Base-by-base conservation (phyloP, 2,888 invertebrate genomes). In the Athrips mouffetella region DNA sequence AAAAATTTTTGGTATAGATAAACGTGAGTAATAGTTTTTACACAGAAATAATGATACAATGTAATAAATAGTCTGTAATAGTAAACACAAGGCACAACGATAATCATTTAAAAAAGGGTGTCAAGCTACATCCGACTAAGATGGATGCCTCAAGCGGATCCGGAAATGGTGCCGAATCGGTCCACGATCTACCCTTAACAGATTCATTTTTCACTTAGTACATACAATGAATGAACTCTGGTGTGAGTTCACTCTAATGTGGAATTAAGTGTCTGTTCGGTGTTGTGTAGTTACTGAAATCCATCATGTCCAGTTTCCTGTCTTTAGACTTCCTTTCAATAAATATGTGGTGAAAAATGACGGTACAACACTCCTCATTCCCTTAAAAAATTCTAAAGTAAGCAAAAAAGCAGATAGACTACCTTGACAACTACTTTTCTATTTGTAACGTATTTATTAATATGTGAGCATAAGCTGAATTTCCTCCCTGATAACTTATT, bases 181-280 rank as follows among this genome's bases (percentile, higher is more conserved):
- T 60, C 65, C 60, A 63, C 57, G 70, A 73, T 74, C 71, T 71
- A 67, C 78, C 80, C 80, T 73, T 68, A 74, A 74, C 72, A 63
- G 73, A 76, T 73, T 75, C 81, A 83, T 83, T 82, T 81, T 82
- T 83, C 81, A 80, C 68, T 67, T 60, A n/a, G n/a, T n/a, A n/a
- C n/a, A n/a, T n/a, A 52, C 52, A 52, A 59, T 66, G 63, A 62
- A 70, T 71, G 59, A 57, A 35, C 45, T 54, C 53, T 59, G 57
- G 62, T 65, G 59, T 63, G 58, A 60, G 62, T 64, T 65, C 59
- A 53, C 48, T 48, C 53, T 50, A 65, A 72, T 67, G 66, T 55
- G 23, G 57, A 56, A 60, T 62, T 70, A 63, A 65, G 62, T 64
- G 57, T 53, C 57, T 45, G 49, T 11, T 13, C 20, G 48, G 39